phyloP scores from a whole-genome alignment of 2,797 vertebrate genomes.

The Crax fasciolata region DNA sequence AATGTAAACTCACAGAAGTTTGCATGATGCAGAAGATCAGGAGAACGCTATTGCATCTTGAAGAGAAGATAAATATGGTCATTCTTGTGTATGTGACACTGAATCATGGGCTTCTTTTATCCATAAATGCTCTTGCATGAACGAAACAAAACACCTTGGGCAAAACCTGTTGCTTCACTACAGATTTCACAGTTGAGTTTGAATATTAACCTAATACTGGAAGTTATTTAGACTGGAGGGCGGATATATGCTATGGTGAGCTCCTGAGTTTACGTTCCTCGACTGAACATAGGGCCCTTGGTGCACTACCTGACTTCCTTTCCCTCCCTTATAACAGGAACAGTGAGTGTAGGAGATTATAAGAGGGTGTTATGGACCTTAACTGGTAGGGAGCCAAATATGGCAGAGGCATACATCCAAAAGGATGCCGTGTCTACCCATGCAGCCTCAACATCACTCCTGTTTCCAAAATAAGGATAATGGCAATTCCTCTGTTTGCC shows the following conservation, averaged over 20 bases:
- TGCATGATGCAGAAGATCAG: background rate
- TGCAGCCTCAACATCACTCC: background rate
- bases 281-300: background rate
- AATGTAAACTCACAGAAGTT: background rate
- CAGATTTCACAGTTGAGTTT: background rate
- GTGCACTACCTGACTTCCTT: accelerated
- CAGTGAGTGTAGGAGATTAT: background rate
- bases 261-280: background rate
- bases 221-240: background rate
- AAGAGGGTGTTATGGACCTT: background rate
- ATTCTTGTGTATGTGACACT: accelerated
- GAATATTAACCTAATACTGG: background rate
- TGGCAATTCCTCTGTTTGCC: background rate
- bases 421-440: background rate
- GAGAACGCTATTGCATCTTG: accelerated
- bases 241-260: background rate
- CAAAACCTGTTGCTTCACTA: background rate
- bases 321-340: background rate
- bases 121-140: background rate
- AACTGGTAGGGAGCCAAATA: background rate
- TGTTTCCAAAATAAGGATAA: background rate
- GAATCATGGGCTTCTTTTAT: background rate
- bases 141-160: background rate
- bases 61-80: background rate
- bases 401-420: background rate